Base-by-base conservation (phyloP, 2,888 invertebrate species). In the Uloborus plumipes region DNA sequence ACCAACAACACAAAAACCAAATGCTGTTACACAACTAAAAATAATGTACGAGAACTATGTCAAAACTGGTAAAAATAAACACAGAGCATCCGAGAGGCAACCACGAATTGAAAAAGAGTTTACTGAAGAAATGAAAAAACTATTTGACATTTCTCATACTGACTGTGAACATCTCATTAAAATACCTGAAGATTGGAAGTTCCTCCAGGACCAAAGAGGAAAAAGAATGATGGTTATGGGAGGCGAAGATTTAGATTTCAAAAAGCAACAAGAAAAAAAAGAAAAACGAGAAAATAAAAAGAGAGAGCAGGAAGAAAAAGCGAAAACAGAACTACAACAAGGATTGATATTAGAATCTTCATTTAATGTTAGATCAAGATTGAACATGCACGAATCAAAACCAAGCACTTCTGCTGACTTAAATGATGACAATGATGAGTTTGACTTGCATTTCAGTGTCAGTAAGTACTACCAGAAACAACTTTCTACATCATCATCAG, bases 251-350 rank as follows among this genome's bases (percentile, higher is more conserved):
- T 1, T 16, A 53, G 53, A 16, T 53, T 53, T 16, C 6, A 53
- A 53, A 53, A 53, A 53, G 53, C 53, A n/a, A 6, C 16, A 53
- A n/a, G 53, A 53, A 53, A 53, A 3, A 7, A 53, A 53, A 53
- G 6, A 53, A 53, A n/a, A 15, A 6, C 15, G 53, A 53, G 16
- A 53, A n/a, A 53, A 53, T n/a, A 53, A 53, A 53, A 53, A 53
- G 53, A 53, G n/a, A 53, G n/a, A 53, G 6, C 53, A 53, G 16
- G n/a, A 53, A 53, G 53, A 53, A 53, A 53, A 53, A 53, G 53
- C 53, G n/a, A 53, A 53, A n/a, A 16, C 1, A 53, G 53, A 53
- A 16, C 26, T 26, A 26, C 2, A 53, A 15, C 53, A 53, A n/a
- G 6, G n/a, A 53, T 3, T 53, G 53, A 3, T 6, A 53, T 53